These are phyloP conservation scores for Anas bahamensis DNA, from an alignment of 2,797 vertebrate species.

Conservation along the genomic window DNA sequence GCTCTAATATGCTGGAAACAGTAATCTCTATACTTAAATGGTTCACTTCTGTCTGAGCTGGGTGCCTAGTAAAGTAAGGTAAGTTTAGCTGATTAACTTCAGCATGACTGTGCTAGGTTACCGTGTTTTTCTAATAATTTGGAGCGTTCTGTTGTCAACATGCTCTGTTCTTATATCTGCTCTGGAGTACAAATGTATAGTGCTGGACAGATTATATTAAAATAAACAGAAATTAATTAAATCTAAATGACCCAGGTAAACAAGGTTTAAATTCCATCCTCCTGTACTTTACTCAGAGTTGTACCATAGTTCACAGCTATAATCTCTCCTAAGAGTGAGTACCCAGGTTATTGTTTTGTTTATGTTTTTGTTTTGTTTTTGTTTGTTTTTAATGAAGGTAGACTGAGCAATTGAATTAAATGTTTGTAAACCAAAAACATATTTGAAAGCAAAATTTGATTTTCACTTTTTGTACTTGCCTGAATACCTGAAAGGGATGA, in stretches of 20 bases:
- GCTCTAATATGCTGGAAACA: background rate
- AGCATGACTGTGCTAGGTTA: background rate
- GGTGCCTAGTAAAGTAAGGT: background rate
- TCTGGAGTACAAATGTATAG: background rate
- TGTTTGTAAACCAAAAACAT: background rate
- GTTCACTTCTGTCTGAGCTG: background rate
- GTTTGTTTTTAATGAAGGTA: background rate
- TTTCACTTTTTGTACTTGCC: background rate
- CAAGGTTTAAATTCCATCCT: background rate
- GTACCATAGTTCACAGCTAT: background rate
- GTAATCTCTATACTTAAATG: background rate
- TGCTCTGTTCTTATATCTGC: background rate
- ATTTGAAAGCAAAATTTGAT: background rate
- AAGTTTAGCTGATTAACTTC: background rate
- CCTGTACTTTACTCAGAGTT: background rate
- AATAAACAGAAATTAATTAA: background rate
- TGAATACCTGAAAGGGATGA: background rate
- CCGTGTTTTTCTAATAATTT: background rate
- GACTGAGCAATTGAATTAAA: background rate
- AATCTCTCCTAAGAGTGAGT: background rate
- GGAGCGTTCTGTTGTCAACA: background rate
- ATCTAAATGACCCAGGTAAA: background rate
- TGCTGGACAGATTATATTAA: background rate
- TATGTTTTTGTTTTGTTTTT: background rate
- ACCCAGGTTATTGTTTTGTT: background rate